Percentiles rank a stretch among this genome's conserved stretches.
Evolutionary conservation across 2,888 invertebrate genomes (phyloP).

Genomic region (Ethmia dodecea): DNA sequence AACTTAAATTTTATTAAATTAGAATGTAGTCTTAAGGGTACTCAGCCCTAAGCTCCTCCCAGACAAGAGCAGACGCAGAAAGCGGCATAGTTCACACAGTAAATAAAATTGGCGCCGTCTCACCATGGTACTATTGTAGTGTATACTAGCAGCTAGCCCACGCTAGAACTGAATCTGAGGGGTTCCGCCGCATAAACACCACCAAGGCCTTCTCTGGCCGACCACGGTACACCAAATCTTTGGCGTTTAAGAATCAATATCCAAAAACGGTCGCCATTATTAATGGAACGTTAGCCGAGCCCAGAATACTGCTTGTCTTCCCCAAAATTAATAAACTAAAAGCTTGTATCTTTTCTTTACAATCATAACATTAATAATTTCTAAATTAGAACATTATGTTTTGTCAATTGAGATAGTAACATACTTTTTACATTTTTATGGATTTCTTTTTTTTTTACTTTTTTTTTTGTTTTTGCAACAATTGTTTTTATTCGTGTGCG

Average conservation of each 20-base stretch:
- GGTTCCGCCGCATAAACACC: conserved; percentile 41
- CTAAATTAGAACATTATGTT: too few species aligned
- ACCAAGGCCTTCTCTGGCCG: conserved; percentile 5
- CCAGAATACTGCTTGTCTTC: not conserved
- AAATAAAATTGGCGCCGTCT: conserved; percentile 1
- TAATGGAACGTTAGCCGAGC: conserved; percentile 1
- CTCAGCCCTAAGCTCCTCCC: conserved; percentile 16
- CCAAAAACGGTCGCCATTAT: conserved; percentile 1
- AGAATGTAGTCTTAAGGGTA: conserved; percentile 3
- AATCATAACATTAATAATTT: too few species aligned
- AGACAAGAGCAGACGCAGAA: conserved; percentile 9
- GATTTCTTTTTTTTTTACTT: too few species aligned
- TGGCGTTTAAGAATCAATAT: not conserved
- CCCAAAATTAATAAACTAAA: conserved; percentile 1
- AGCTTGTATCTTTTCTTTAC: not conserved
- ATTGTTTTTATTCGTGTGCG: too few species aligned
- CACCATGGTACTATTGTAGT: not conserved
- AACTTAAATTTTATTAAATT: conserved; percentile 5
- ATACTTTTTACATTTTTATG: too few species aligned
- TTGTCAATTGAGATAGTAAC: too few species aligned
- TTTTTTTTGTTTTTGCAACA: too few species aligned
- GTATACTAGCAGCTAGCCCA: conserved; percentile 43
- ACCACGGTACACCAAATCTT: conserved; percentile 2
- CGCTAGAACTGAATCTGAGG: conserved; percentile 28
- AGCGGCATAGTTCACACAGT: conserved; percentile 1